A percentile compares a stretch with the other conserved stretches of the same genome.
Conservation (phyloP, 2,797 vertebrate genomes). For the Apodemus agrarius region DNA sequence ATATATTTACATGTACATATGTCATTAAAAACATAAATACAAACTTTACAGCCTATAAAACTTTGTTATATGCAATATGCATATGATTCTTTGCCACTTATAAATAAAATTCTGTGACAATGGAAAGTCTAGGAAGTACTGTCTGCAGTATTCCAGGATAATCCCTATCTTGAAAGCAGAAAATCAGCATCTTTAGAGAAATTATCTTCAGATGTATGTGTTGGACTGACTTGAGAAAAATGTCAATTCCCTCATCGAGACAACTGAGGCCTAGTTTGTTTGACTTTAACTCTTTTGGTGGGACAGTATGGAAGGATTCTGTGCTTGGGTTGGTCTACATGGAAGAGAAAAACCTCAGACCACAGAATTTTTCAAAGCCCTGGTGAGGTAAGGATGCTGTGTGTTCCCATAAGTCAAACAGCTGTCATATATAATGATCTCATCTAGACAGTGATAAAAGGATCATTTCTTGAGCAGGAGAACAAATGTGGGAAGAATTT, state of each 20-base stretch:
- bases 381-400: fast-evolving
- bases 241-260: too few species aligned
- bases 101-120: fast-evolving
- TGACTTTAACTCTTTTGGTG: too few species aligned
- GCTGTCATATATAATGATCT: fast-evolving
- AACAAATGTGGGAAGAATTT: neutral
- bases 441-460: neutral
- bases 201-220: neutral
- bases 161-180: neutral
- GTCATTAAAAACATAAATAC: neutral
- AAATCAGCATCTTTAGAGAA: neutral
- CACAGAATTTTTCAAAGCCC: too few species aligned
- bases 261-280: neutral
- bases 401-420: too few species aligned
- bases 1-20: neutral
- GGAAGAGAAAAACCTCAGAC: neutral
- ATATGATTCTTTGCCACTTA: neutral
- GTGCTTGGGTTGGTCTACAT: neutral
- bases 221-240: neutral
- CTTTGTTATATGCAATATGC: neutral
- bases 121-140: fast-evolving
- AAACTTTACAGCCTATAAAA: neutral
- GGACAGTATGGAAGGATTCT: neutral
- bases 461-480: fast-evolving
- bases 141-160: fast-evolving